A percentile compares a stretch with the other conserved stretches of the same genome.
Conservation (phyloP, 1,140 invertebrate genomes). For the Leptinotarsa defecta region DNA sequence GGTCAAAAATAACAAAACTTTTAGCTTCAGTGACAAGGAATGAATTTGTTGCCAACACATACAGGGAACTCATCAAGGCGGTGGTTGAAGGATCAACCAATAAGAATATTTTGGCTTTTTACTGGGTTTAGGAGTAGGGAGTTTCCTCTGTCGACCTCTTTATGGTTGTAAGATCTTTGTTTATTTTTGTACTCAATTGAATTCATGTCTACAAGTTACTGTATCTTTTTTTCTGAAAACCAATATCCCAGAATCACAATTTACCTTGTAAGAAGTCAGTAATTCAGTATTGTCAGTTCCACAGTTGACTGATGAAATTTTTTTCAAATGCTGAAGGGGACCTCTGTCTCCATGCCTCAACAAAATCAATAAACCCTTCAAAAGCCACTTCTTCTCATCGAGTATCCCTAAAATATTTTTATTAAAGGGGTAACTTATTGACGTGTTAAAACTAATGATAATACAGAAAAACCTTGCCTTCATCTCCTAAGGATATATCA, state of each 20-base stretch:
- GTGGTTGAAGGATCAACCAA: too few relatives aligned
- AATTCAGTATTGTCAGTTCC: slow-evolving; percentile 56
- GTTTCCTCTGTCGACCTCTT: too few relatives aligned
- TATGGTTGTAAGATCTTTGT: too few relatives aligned
- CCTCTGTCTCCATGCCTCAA: slow-evolving; percentile 88
- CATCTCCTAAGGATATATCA: slow-evolving; percentile 67
- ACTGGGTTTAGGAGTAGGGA: too few relatives aligned
- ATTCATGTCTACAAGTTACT: too few relatives aligned
- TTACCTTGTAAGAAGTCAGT: slow-evolving; percentile 52
- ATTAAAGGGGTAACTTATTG: neutral
- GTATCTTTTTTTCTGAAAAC: too few relatives aligned
- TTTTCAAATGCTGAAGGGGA: slow-evolving; percentile 77
- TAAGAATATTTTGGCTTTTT: too few relatives aligned
- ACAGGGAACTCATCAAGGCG: too few relatives aligned
- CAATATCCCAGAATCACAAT: neutral
- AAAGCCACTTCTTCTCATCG: slow-evolving; percentile 67
- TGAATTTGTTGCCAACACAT: too few relatives aligned
- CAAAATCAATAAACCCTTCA: slow-evolving; percentile 79
- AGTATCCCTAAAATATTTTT: slow-evolving; percentile 54
- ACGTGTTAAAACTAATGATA: neutral
- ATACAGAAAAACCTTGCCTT: slow-evolving; percentile 61
- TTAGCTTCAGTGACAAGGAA: too few relatives aligned
- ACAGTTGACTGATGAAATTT: slow-evolving; percentile 78
- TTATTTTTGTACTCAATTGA: too few relatives aligned
- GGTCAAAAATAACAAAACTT: too few relatives aligned